Base-by-base conservation (phyloP, 2,888 invertebrate genomes). In the Dryocosmus kuriphilus region DNA sequence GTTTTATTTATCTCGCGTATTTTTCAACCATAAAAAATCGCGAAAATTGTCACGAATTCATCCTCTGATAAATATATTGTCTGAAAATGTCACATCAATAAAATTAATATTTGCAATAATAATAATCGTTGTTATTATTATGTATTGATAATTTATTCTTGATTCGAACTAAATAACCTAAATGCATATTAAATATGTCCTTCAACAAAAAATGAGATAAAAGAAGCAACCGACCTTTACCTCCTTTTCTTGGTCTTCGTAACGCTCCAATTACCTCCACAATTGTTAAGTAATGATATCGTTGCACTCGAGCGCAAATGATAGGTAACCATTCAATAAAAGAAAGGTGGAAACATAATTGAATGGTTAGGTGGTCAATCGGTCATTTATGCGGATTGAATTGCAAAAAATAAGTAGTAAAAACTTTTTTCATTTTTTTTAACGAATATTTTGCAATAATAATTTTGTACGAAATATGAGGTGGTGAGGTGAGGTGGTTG, bases 171-270 rank as follows among this genome's bases (percentile, higher is more conserved):
- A n/a, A n/a, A 9, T 16, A 51, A 51, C n/a, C 51, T 51, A n/a
- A 19, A 51, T 51, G 51, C 51, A 51, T 51, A 51, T n/a, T n/a
- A 7, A n/a, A 63, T n/a, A 22, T 19, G 8, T 63, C n/a, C 24
- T 51, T 57, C 14, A 24, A 24, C 6, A 57, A 14, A 57, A 71
- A 71, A 46, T 9, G 4, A 19, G 46, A 71, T 24, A 11, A 19
- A 46, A 46, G 24, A 46, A 71, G 46, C 11, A 27, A 46, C 46
- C 82, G 85, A 85, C 88, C 88, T 89, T 87, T 87, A 86, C 87
- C 88, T 80, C 78, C 71, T 84, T 84, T 85, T 81, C 81, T 77
- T 77, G 65, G 46, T 78, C 80, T 74, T 79, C 77, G 80, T 62
- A 86, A 85, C 84, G 87, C 81, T 86, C 80, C 80, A 83, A 80